Percentiles rank a stretch among this genome's conserved stretches.
Evolutionary conservation across 2,797 vertebrate species (phyloP).

Genomic region (Alcedo atthis): DNA sequence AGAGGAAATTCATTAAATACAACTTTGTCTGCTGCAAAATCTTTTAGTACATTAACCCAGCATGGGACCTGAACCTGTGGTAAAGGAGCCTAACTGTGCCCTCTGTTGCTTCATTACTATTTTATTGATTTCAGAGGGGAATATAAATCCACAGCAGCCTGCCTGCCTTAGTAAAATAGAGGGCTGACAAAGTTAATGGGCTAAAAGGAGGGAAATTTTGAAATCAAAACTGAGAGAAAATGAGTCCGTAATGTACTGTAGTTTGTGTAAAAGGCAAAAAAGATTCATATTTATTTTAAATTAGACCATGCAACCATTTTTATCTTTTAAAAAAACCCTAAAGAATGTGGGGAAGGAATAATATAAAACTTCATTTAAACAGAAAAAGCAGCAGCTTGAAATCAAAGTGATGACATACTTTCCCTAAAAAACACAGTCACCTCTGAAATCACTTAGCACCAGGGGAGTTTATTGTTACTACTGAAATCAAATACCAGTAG

Average conservation of each 20-base stretch:
- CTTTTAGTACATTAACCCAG: slow-evolving; percentile 55
- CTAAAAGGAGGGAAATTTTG: not conserved
- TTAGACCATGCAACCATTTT: not conserved
- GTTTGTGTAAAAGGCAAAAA: not conserved
- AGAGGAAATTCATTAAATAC: slow-evolving; percentile 52
- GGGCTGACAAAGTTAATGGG: not conserved
- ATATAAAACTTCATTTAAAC: not conserved
- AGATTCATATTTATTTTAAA: not conserved
- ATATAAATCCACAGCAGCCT: slow-evolving; percentile 46
- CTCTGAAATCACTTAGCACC: not conserved
- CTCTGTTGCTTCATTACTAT: slow-evolving; percentile 61
- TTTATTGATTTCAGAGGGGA: slow-evolving; percentile 67
- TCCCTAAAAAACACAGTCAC: not conserved
- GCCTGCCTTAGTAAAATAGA: slow-evolving; percentile 22
- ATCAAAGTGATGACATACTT: not conserved
- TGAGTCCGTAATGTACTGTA: not conserved
- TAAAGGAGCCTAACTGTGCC: slow-evolving; percentile 4
- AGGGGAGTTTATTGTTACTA: not conserved
- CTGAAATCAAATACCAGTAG: not conserved
- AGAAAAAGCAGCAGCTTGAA: not conserved
- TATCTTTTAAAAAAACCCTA: not conserved
- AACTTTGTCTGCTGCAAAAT: slow-evolving; percentile 37
- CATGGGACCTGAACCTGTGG: slow-evolving; percentile 23
- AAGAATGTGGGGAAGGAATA: not conserved
- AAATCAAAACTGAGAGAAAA: slow-evolving; percentile 1